Evolutionary conservation across 2,797 vertebrate species (phyloP), one percentile per base, ranked within the genome.

Genomic region (Columba guinea): DNA sequence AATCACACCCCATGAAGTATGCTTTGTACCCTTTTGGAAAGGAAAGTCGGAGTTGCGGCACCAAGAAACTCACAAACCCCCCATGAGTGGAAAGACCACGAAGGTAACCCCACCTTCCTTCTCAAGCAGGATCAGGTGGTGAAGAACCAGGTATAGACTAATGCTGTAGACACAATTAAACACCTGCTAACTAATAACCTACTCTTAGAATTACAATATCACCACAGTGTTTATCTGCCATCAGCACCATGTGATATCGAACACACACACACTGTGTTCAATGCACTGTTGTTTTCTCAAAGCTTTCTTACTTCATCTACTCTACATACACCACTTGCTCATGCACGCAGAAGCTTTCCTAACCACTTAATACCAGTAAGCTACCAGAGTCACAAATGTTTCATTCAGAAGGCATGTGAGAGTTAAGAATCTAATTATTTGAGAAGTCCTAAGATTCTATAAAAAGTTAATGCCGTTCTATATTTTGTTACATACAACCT

Each of bases 41-140:
- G 49, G 35, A 52, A 56, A 53, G 15, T 30, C 51, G 70, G 76
- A 67, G 59, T 13, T 76, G 41, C 1, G 3, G 39, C 39, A 78
- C 35, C 17, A 13, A 82, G 69, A 83, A 74, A 56, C 21, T 56
- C 35, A 49, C 21, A 68, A 48, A 26, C 11, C 75, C 1, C 18
- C 17, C 26, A 19, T 35, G n/a, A n/a, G 21, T n/a, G 64, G 26
- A 37, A 68, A 74, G 69, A 77, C 30, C 64, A 67, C 1, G 12
- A 51, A 52, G 46, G 49, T 20, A 63, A 49, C 19, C 8, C 19
- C 27, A 1, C 24, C 37, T 30, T 67, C 63, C 49, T 22, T 30
- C 80, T 15, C 34, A 12, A 76, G 49, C 35, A 74, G 81, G 37
- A 62, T 0, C 4, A 3, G 82, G 49, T 0, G 0, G 44, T 0